Evolutionary conservation across 2,888 invertebrate genomes (phyloP), one percentile per base, ranked within the genome.

Genomic region (Brachycybe producta): DNA sequence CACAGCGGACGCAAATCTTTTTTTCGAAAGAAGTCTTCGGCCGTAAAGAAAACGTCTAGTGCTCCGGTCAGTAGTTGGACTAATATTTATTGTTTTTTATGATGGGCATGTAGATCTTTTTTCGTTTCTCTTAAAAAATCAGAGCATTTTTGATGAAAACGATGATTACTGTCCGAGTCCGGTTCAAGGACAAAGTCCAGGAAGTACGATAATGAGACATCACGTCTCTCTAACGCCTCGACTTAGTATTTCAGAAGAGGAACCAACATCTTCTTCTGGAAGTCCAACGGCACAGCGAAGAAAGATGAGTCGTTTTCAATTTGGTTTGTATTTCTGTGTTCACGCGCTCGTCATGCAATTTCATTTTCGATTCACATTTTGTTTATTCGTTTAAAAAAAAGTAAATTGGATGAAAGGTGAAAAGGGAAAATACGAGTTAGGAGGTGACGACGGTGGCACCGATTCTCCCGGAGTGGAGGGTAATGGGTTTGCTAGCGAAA

Each of bases 1-100:
- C 42, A 53, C 27, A 79, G 79, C 11, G 76, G 80, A 53, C 76
- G 85, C 59, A 90, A 88, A 62, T 76, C 84, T 52, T 74, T 85
- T 1, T 84, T 90, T 60, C 88, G 90, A 64, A 90, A 90, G 46
- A 57, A 57, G 50, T 59, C 50, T n/a, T 32, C 52, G 28, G 51
- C 56, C 40, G 56, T 60, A 15, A 57, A 56, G 45, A 59, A 59
- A 51, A 55, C 54, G 28, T 57, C 59, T 30, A 58, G 59, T 51
- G 56, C 54, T 43, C 60, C 57, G 57, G 58, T 58, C 19, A 45
- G 32, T 32, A 32, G 32, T 32, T 11, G 32, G 11, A 11, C 11
- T 32, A 11, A 32, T 11, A 32, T 11, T 32, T 32, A 39, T 39
- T 39, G 17, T 13, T 13, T 8, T 11, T 13, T 13, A 39, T 39